These are phyloP conservation scores for Sepioteuthis lessoniana DNA, from an alignment of 2,888 invertebrate genomes.

Conservation along the genomic window DNA sequence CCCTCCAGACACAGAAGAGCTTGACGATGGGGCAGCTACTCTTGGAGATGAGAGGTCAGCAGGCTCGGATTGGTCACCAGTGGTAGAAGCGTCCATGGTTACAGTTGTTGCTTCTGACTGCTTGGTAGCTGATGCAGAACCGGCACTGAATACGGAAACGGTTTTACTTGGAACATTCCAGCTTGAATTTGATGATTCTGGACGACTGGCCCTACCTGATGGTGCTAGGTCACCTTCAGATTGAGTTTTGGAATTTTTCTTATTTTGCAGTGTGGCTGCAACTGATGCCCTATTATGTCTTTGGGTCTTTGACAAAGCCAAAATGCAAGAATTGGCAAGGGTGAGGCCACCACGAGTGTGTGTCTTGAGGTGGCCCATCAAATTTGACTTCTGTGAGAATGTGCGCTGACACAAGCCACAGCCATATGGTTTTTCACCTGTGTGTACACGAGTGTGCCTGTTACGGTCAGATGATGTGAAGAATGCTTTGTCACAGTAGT, in stretches of 20 bases:
- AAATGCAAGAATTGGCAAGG: not conserved
- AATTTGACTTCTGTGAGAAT: constrained; percentile 42
- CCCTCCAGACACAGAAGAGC: not conserved
- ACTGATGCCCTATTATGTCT: not conserved
- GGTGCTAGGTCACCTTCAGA: not conserved
- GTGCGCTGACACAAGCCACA: constrained; percentile 43
- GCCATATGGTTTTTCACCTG: constrained; percentile 38
- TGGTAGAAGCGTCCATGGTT: not conserved
- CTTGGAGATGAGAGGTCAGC: not conserved
- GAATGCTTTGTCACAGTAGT: constrained; percentile 45
- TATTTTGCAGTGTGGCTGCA: not conserved
- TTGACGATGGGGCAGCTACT: not conserved
- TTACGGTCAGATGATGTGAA: constrained; percentile 43
- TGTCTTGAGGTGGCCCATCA: constrained; percentile 40
- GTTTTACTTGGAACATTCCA: constrained; percentile 39
- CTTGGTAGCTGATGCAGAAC: not conserved
- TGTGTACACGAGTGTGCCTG: constrained; percentile 43
- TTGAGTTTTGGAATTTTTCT: not conserved
- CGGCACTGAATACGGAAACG: constrained; percentile 6
- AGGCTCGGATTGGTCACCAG: not conserved
- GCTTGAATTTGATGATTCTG: constrained; percentile 34
- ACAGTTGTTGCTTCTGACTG: not conserved
- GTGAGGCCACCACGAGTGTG: constrained; percentile 25
- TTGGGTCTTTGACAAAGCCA: constrained; percentile 24
- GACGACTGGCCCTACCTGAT: not conserved